Percentiles rank a stretch among this genome's conserved stretches.
Evolutionary conservation across 2,888 invertebrate genomes (phyloP).

Genomic region (Athalia rosae): DNA sequence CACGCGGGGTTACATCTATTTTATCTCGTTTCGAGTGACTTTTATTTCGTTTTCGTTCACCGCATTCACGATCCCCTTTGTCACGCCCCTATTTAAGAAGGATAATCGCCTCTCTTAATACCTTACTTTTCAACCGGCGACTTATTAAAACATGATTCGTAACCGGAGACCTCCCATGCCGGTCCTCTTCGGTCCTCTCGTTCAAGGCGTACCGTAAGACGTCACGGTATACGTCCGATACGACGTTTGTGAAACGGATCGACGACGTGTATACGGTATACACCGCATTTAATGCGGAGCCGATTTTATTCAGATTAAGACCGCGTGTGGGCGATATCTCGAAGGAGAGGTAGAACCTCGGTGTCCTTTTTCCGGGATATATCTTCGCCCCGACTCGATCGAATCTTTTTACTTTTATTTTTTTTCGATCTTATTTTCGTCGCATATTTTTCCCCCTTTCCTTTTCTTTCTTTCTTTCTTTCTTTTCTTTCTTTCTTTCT

Average conservation of each 20-base stretch:
- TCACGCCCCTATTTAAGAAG: background rate
- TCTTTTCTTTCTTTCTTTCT: background rate
- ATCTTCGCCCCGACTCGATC: no score
- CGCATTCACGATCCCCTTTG: background rate
- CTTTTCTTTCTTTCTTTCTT: background rate
- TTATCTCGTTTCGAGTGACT: background rate
- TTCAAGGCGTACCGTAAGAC: conserved; percentile 31
- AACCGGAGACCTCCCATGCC: conserved; percentile 47
- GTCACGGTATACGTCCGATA: background rate
- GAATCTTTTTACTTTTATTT: background rate
- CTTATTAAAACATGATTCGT: conserved; percentile 50
- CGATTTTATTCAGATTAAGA: conserved; percentile 37
- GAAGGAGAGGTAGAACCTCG: background rate
- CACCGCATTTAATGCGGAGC: background rate
- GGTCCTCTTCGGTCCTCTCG: conserved; percentile 30
- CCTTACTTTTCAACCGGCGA: conserved; percentile 29
- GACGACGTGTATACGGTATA: background rate
- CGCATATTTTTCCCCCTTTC: background rate
- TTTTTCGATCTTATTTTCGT: background rate
- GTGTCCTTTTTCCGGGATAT: no score
- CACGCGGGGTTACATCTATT: background rate
- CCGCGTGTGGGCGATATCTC: conserved; percentile 16
- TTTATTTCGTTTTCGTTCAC: background rate
- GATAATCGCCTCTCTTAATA: conserved; percentile 41
- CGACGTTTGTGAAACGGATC: background rate